Percentiles rank a stretch among this genome's conserved stretches.
phyloP scores from a whole-genome alignment of 2,888 invertebrate species.

The Morpho helenor region DNA sequence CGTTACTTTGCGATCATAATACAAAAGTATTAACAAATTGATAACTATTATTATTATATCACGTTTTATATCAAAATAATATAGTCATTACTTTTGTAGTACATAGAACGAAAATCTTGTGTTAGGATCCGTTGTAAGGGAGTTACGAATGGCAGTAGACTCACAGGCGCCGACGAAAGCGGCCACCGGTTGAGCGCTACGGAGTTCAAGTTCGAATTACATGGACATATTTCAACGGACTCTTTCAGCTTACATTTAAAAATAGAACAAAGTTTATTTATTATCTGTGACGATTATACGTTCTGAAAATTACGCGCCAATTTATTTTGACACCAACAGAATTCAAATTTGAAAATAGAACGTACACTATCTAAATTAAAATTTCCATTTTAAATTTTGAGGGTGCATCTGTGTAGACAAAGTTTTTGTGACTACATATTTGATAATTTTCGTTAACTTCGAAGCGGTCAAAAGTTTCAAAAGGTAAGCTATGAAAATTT shows the following conservation, averaged over 20 bases:
- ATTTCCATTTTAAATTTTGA: no score
- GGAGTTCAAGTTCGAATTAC: constrained; percentile 31
- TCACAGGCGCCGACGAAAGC: constrained; percentile 32
- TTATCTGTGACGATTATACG: neutral
- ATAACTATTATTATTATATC: no score
- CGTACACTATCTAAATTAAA: no score
- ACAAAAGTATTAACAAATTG: no score
- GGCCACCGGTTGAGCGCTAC: constrained; percentile 33
- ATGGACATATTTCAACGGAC: neutral
- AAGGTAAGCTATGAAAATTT: neutral
- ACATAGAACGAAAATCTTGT: neutral
- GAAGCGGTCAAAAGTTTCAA: neutral
- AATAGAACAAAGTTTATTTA: constrained; percentile 6
- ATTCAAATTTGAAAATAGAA: no score
- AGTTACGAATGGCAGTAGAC: constrained; percentile 33
- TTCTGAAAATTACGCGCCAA: no score
- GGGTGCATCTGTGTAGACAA: neutral
- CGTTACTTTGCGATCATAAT: no score
- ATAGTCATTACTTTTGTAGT: no score
- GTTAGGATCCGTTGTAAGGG: constrained; percentile 5
- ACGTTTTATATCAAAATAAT: no score
- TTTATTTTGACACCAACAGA: no score
- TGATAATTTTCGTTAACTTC: neutral
- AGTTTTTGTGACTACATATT: neutral
- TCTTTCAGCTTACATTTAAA: constrained; percentile 14